Evolutionary conservation across 2,888 invertebrate species (phyloP).

Genomic region (Sclerodermus sp.): DNA sequence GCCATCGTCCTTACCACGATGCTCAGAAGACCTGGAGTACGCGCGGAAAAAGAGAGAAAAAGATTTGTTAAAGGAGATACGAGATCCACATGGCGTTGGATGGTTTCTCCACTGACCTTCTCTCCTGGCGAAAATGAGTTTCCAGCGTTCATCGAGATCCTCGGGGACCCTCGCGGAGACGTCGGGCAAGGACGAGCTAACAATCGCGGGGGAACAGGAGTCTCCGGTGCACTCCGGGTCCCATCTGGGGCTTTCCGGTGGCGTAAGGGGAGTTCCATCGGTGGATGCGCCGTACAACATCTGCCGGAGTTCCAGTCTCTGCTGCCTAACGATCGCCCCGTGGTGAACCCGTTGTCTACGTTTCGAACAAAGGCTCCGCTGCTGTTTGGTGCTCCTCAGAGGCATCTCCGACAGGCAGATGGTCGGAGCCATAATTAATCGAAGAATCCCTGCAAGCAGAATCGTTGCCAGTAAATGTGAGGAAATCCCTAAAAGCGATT

Average conservation of each 20-base stretch:
- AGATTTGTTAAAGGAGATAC: no score
- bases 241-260: conserved; percentile 22
- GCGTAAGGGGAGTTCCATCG: conserved; percentile 9
- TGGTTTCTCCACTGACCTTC: no score
- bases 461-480: no score
- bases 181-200: conserved; percentile 14
- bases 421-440: conserved; percentile 46
- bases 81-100: no score
- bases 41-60: no score
- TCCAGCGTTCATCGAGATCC: conserved; percentile 25
- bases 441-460: no score
- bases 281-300: conserved; percentile 5
- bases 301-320: conserved; percentile 24
- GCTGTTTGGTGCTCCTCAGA: conserved; percentile 25
- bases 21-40: conserved; percentile 34
- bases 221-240: conserved; percentile 15
- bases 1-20: conserved; percentile 43
- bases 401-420: conserved; percentile 40
- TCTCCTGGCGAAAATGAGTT: conserved; percentile 27
- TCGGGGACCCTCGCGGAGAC: conserved; percentile 20
- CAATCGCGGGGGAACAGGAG: conserved; percentile 9
- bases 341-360: conserved; percentile 25
- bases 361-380: conserved; percentile 20
- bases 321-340: conserved; percentile 26
- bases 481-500: no score